These are phyloP conservation scores for Campopleginae sp. DNA, from an alignment of 2,888 invertebrate genomes.

Conservation along the genomic window DNA sequence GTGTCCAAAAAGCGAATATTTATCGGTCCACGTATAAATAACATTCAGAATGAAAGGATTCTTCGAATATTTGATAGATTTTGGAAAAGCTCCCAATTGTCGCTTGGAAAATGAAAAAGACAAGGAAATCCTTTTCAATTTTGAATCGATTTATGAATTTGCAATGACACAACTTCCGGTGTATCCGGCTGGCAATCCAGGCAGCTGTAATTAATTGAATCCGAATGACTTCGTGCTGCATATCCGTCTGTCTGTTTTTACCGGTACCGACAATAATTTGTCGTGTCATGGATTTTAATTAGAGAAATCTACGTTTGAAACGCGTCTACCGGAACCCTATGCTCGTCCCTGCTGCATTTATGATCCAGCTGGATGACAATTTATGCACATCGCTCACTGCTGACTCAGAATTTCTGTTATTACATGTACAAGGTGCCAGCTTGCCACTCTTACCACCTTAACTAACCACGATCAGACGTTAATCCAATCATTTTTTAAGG, in stretches of 20 bases:
- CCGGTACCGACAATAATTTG: constrained; percentile 51
- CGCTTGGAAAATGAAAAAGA: not conserved
- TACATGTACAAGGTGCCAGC: not conserved
- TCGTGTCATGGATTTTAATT: constrained; percentile 62
- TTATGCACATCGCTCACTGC: constrained; percentile 62
- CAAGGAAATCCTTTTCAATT: constrained; percentile 3
- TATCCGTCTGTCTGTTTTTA: constrained; percentile 41
- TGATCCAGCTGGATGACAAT: constrained; percentile 58
- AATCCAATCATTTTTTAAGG: not conserved
- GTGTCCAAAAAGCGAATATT: not conserved
- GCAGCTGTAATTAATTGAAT: constrained; percentile 58
- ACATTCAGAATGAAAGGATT: not conserved
- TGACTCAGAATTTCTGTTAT: constrained; percentile 60
- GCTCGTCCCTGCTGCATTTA: constrained; percentile 38
- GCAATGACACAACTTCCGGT: not conserved
- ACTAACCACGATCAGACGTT: not conserved
- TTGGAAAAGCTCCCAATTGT: not conserved
- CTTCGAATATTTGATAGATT: not conserved
- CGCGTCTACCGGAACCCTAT: constrained; percentile 18
- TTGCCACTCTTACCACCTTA: not conserved
- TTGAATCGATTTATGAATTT: constrained; percentile 39
- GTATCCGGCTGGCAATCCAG: constrained; percentile 33
- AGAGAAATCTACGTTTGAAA: constrained; percentile 52
- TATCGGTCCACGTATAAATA: not conserved
- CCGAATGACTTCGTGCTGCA: constrained; percentile 31